Conservation (phyloP, 2,797 vertebrate genomes). For the Enteromius afrohamiltoni region DNA sequence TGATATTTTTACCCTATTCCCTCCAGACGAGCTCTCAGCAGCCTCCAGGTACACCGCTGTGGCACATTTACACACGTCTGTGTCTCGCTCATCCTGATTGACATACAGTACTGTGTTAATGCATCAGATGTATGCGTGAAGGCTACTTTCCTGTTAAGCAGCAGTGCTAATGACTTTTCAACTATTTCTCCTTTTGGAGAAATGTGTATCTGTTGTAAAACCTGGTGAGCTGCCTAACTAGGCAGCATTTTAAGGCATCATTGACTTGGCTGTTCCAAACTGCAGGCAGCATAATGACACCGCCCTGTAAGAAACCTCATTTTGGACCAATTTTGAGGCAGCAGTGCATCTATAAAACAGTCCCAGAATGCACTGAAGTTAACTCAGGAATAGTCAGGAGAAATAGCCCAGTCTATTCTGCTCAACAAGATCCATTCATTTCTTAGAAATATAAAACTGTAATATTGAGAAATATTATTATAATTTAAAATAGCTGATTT, state of each 20-base stretch:
- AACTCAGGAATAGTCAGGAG: background rate
- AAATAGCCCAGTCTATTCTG: background rate
- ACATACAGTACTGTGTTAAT: conserved; percentile 5
- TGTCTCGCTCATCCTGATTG: background rate
- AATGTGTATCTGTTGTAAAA: background rate
- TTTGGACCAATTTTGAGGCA: background rate
- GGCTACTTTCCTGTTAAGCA: background rate
- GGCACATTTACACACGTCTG: background rate
- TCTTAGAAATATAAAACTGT: background rate
- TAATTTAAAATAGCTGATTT: background rate
- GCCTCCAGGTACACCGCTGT: conserved; percentile 9
- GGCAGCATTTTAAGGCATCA: conserved; percentile 31
- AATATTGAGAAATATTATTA: background rate
- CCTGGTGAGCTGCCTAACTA: conserved; percentile 6
- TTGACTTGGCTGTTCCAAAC: conserved; percentile 17
- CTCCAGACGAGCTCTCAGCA: conserved; percentile 34
- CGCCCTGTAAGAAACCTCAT: background rate
- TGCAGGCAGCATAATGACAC: conserved; percentile 12
- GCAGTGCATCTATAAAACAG: background rate
- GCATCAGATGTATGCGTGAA: background rate
- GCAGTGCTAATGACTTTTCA: background rate
- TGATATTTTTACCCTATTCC: conserved; percentile 42
- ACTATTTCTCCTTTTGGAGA: background rate
- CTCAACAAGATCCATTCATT: background rate
- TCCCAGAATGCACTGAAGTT: background rate